phyloP scores from a whole-genome alignment of 2,888 invertebrate species.

The Mythimna lalbum region DNA sequence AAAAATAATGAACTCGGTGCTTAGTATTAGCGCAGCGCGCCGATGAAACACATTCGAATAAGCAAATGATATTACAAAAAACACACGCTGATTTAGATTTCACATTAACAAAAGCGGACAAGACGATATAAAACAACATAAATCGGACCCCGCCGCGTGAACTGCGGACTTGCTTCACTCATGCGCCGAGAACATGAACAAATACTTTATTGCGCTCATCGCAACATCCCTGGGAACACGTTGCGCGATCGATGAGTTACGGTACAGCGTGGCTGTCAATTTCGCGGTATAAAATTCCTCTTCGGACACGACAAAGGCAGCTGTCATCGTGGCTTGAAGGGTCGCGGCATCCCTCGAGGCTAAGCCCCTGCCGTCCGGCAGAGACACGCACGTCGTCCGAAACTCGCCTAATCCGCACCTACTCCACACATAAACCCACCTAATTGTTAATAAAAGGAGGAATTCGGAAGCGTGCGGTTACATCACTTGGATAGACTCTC shows the following conservation, averaged over 20 bases:
- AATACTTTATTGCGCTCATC: slow-evolving; percentile 84
- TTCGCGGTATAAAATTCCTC: slow-evolving; percentile 87
- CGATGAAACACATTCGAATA: slow-evolving; percentile 54
- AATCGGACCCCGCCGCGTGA: slow-evolving; percentile 85
- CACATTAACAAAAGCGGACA: slow-evolving; percentile 88
- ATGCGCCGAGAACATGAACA: slow-evolving; percentile 75
- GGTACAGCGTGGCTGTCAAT: slow-evolving; percentile 85
- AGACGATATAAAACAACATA: slow-evolving; percentile 85
- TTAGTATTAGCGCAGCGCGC: slow-evolving; percentile 26
- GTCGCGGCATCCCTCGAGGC: slow-evolving; percentile 86
- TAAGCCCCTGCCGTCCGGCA: slow-evolving; percentile 83
- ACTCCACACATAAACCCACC: slow-evolving; percentile 89
- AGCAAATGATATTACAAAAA: slow-evolving; percentile 68
- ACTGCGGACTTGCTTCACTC: slow-evolving; percentile 74
- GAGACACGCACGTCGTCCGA: slow-evolving; percentile 87
- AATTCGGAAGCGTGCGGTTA: slow-evolving; percentile 87
- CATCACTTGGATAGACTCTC: slow-evolving; percentile 80
- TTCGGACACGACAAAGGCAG: slow-evolving; percentile 87
- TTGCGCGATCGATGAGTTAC: slow-evolving; percentile 81
- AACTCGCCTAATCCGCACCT: slow-evolving; percentile 87
- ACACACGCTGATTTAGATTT: slow-evolving; percentile 84
- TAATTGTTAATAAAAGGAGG: slow-evolving; percentile 90
- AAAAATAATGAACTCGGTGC: slow-evolving; percentile 13
- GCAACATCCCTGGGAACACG: slow-evolving; percentile 79
- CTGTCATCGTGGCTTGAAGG: slow-evolving; percentile 87